A percentile compares a stretch with the other conserved stretches of the same genome.
These are phyloP conservation scores for Zoanthus solanderi DNA, from an alignment of 92 coral and sea anemone genomes.

Conservation along the genomic window DNA sequence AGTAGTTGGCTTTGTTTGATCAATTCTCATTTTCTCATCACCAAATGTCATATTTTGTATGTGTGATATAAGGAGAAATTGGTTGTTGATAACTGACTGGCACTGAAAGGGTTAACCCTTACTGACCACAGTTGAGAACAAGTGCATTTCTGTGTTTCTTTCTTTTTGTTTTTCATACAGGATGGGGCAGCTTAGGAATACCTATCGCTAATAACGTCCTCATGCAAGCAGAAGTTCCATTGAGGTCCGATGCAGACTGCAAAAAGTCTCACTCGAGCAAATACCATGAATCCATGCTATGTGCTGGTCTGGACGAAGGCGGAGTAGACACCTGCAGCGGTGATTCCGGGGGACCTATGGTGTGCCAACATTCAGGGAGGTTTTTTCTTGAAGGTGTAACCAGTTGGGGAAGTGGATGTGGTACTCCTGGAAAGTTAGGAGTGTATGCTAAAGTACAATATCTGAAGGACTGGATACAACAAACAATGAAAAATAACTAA, in stretches of 20 bases:
- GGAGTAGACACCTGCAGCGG: not conserved
- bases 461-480: not conserved
- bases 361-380: too few relatives aligned
- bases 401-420: slow-evolving; percentile 2
- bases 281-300: not conserved
- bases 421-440: not conserved
- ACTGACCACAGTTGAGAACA: too few relatives aligned
- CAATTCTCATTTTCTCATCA: too few relatives aligned
- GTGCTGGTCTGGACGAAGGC: too few relatives aligned
- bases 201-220: not conserved
- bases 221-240: not conserved
- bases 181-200: not conserved
- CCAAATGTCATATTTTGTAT: too few relatives aligned
- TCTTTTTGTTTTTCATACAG: not conserved
- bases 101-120: too few relatives aligned
- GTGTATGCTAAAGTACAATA: not conserved
- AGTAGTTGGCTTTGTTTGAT: too few relatives aligned
- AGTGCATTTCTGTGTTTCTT: not conserved
- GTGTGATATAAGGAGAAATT: too few relatives aligned
- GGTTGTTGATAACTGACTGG: too few relatives aligned
- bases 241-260: not conserved
- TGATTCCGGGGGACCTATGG: not conserved
- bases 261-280: not conserved
- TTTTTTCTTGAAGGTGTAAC: not conserved
- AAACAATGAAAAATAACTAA: not conserved